Percentiles rank a stretch among this genome's conserved stretches.
These are phyloP conservation scores for Apantesis nais DNA, from an alignment of 2,888 invertebrate species.

Conservation along the genomic window DNA sequence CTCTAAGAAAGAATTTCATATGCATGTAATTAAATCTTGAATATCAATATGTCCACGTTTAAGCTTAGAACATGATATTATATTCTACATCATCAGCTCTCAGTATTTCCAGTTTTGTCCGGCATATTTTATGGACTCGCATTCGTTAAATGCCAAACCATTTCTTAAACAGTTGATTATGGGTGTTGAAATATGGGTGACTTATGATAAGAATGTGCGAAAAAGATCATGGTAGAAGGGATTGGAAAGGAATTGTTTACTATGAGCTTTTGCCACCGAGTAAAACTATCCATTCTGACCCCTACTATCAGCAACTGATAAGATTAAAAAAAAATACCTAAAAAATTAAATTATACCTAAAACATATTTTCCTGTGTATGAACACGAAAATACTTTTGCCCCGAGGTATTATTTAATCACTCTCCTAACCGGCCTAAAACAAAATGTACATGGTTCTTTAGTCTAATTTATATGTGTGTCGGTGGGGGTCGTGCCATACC, in stretches of 20 bases:
- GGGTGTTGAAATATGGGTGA: no score
- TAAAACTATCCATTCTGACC: no score
- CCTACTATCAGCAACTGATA: no score
- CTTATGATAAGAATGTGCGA: no score
- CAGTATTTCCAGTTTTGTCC: background rate
- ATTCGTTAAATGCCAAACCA: no score
- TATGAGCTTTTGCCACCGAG: no score
- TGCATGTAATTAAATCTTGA: background rate
- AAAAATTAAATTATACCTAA: no score
- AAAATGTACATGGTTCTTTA: constrained; percentile 61
- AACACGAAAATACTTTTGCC: no score
- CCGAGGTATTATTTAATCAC: background rate
- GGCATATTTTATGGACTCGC: background rate
- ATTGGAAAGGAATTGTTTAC: no score
- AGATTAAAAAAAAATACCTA: no score
- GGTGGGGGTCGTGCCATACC: constrained; percentile 78
- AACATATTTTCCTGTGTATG: no score
- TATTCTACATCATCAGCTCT: background rate
- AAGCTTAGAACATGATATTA: background rate
- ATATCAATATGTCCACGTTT: background rate
- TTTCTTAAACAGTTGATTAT: constrained; percentile 7
- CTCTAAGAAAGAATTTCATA: background rate
- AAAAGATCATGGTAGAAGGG: no score
- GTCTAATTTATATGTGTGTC: constrained; percentile 66
- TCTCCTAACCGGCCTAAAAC: background rate